phyloP scores from a whole-genome alignment of 2,888 invertebrate genomes.

The Morinoia aosen region DNA sequence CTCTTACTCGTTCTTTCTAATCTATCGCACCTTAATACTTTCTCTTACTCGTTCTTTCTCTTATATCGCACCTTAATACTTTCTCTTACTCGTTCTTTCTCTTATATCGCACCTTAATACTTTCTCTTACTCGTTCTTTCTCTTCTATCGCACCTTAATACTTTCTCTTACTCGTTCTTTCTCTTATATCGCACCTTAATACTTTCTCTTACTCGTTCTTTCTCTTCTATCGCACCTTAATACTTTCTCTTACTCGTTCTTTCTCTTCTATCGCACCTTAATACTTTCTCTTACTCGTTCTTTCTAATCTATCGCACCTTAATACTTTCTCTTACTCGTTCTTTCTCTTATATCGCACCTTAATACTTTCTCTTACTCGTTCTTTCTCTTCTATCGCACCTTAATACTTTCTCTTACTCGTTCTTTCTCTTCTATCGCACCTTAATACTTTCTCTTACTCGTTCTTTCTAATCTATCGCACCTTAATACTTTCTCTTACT shows the following conservation, averaged over 20 bases:
- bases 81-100: neutral
- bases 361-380: neutral
- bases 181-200: neutral
- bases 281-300: too few relatives aligned
- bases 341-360: neutral
- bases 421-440: neutral
- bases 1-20: too few relatives aligned
- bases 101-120: neutral
- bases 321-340: neutral
- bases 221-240: neutral
- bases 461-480: neutral
- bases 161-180: neutral
- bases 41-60: too few relatives aligned
- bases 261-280: too few relatives aligned
- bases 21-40: too few relatives aligned
- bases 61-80: too few relatives aligned
- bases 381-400: too few relatives aligned
- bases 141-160: neutral
- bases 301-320: too few relatives aligned
- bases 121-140: constrained; percentile 19
- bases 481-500: neutral
- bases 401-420: neutral
- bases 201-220: neutral
- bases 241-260: too few relatives aligned
- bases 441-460: constrained; percentile 22